Evolutionary conservation across 2,113 vertebrate genomes (phyloP).

Genomic region (Plecturocebus donacophilus): DNA sequence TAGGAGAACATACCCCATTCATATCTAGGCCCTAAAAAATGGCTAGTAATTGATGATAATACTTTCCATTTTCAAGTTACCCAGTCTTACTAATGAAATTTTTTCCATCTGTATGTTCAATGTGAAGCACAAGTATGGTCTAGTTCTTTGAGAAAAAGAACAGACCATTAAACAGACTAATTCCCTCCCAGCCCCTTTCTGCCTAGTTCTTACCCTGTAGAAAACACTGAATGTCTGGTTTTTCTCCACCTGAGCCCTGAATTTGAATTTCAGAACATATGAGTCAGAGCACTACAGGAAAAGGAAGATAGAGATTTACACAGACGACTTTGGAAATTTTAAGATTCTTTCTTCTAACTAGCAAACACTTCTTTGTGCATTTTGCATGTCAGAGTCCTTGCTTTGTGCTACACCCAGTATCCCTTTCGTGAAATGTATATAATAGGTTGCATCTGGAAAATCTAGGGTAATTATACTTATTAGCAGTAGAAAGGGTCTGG

Average conservation of each 20-base stretch:
- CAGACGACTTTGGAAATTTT: background rate
- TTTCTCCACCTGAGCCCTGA: background rate
- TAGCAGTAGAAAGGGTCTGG: background rate
- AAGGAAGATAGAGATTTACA: background rate
- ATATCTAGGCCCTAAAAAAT: background rate
- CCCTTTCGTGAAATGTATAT: background rate
- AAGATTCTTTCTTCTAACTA: background rate
- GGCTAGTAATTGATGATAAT: background rate
- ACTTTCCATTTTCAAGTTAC: background rate
- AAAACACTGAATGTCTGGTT: background rate
- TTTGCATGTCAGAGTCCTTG: background rate
- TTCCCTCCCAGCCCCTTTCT: background rate
- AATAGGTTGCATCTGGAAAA: background rate
- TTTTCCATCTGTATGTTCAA: background rate
- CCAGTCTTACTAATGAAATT: background rate
- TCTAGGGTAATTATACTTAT: background rate
- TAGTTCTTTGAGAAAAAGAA: background rate
- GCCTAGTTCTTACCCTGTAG: background rate
- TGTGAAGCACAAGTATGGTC: background rate
- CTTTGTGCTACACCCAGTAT: background rate
- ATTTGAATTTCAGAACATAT: conserved; percentile 1
- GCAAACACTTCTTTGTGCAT: background rate
- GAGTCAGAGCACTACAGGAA: background rate
- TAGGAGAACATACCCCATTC: background rate
- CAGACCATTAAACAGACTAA: background rate